phyloP scores from a whole-genome alignment of 2,113 vertebrate species.

The Eonycteris spelaea region DNA sequence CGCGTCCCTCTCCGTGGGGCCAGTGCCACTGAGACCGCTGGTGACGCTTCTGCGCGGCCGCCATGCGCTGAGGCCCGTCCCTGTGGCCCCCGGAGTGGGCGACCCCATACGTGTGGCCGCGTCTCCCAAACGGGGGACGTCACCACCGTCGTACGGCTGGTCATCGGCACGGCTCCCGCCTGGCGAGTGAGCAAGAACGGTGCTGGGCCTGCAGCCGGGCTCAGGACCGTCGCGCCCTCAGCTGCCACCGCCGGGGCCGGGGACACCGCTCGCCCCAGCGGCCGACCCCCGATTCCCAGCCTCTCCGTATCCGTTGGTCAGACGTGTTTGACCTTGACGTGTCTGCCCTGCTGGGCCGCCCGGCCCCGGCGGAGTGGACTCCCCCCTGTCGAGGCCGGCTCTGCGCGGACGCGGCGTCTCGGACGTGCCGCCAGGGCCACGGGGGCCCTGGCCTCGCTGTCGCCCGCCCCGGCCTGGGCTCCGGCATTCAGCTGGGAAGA shows the following conservation, averaged over 20 bases:
- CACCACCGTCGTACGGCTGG: not conserved
- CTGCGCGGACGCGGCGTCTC: not conserved
- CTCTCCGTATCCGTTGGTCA: not conserved
- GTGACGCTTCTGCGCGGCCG: not conserved
- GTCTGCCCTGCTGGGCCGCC: not conserved
- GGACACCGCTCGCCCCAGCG: not conserved
- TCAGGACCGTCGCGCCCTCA: not conserved
- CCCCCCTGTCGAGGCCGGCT: fast-evolving
- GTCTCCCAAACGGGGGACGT: not conserved
- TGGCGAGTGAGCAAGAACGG: not conserved
- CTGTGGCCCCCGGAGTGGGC: not conserved
- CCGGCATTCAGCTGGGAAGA: no score
- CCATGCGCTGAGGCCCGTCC: no score
- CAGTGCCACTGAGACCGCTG: no score
- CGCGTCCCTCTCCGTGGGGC: no score
- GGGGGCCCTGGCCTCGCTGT: not conserved
- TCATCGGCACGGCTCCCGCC: not conserved
- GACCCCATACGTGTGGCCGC: fast-evolving
- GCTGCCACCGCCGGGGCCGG: no score
- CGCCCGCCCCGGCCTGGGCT: no score
- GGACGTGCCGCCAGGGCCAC: not conserved
- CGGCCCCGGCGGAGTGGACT: not conserved
- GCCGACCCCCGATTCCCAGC: fast-evolving
- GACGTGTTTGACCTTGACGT: not conserved
- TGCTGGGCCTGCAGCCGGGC: not conserved